Conservation (phyloP, 2,113 vertebrate species). For the Zootoca vivipara region DNA sequence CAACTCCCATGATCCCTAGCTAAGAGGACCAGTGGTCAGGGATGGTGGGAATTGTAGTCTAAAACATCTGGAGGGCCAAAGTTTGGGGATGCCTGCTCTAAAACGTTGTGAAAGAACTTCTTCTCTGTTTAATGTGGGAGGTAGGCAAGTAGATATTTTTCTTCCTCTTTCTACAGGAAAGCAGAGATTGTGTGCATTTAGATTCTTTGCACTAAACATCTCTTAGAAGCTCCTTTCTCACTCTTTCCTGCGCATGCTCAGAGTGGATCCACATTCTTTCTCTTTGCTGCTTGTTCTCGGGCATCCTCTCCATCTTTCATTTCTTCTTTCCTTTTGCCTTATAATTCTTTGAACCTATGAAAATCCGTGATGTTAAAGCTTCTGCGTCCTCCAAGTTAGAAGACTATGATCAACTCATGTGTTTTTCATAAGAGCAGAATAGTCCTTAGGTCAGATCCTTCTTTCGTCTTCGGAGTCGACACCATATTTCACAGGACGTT, state of each 20-base stretch:
- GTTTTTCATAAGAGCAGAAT: neutral
- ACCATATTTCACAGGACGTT: too few species aligned
- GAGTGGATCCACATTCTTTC: neutral
- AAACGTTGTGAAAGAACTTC: conserved; percentile 11
- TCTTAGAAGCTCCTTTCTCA: neutral
- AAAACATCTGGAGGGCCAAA: too few species aligned
- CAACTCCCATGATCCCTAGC: too few species aligned
- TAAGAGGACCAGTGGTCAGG: too few species aligned
- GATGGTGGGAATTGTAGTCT: too few species aligned
- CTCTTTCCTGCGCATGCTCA: neutral
- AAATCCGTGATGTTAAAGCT: neutral
- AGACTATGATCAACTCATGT: neutral
- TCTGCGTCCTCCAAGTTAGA: neutral
- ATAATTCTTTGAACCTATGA: neutral
- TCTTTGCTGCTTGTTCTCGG: neutral
- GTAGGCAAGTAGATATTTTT: neutral
- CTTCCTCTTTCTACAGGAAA: neutral
- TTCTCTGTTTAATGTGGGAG: neutral
- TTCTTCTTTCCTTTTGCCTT: neutral
- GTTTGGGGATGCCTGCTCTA: too few species aligned
- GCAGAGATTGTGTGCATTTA: neutral
- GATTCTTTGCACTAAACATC: neutral
- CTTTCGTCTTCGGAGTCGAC: too few species aligned
- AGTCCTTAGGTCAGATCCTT: too few species aligned
- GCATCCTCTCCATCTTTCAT: neutral